Evolutionary conservation across 2,113 vertebrate species (phyloP), one percentile per base, ranked within the genome.

Genomic region (Poecilia latipinna): DNA sequence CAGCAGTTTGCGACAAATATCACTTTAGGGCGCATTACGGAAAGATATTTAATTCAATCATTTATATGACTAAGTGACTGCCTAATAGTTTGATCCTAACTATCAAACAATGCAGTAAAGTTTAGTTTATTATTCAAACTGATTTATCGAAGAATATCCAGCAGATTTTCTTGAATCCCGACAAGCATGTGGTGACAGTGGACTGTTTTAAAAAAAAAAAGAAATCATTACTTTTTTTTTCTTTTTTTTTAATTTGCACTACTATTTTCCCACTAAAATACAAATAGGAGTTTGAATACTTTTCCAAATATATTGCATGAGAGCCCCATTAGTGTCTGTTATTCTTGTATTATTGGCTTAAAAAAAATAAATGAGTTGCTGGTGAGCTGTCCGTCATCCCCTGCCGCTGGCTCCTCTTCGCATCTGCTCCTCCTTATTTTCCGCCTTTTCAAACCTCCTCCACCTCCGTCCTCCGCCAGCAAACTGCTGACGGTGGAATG

Each of bases 401-500:
- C 74, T 73, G 31, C 51, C 76, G 66, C 62, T 77, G 64, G 66
- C 51, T 72, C 29, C 71, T 68, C 66, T 7, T 44, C 57, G 28
- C 39, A 42, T 15, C 0, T 57, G 74, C 83, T 65, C 6, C 78
- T 80, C 70, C 65, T 73, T 60, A 74, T 19, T 62, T 61, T 35
- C 68, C 79, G 69, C 65, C 42, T 28, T 28, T 51, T 64, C 68
- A 70, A 61, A 22, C 67, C 24, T 0, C 42, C 28, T 7, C 29
- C 64, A 31, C 44, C 8, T 63, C 42, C 54, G 51, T 62, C 68
- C 69, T 67, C 61, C 57, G 48, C 78, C 29, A 69, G 65, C 80
- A 79, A 89, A 84, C 64, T 86, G 88, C 90, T 91, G 91, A 92
- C 86, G 62, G 77, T 77, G 82, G n/a, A 83, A 64, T 71, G 87